phyloP scores from a whole-genome alignment of 2,797 vertebrate species.

The Coilia nasus region DNA sequence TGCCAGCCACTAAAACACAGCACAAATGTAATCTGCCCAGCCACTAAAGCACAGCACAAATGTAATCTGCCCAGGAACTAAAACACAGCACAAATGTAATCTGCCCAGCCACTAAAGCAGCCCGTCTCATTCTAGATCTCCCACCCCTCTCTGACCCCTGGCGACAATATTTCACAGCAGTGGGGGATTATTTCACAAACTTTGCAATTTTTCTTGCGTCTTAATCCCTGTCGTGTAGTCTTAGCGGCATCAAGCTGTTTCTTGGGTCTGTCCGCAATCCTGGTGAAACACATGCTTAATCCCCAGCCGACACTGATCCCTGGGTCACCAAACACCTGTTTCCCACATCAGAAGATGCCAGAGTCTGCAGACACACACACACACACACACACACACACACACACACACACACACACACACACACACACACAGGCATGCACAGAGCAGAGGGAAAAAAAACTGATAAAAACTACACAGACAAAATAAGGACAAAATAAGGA shows the following conservation, averaged over 20 bases:
- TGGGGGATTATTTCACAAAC: constrained; percentile 66
- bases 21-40: too few species aligned
- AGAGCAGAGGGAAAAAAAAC: too few species aligned
- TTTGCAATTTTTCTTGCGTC: constrained; percentile 67
- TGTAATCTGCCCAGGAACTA: background rate
- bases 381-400: constrained; percentile 1
- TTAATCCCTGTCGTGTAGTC: constrained; percentile 75
- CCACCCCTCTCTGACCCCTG: background rate
- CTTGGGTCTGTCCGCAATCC: constrained; percentile 64
- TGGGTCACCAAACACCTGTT: constrained; percentile 69
- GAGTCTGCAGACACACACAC: background rate
- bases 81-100: background rate
- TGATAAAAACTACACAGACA: background rate
- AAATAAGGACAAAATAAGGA: constrained; percentile 33
- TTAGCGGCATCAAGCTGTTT: constrained; percentile 59
- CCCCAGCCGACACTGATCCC: constrained; percentile 71
- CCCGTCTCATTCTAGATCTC: background rate
- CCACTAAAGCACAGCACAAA: too few species aligned
- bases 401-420: constrained; percentile 12
- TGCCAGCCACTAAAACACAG: too few species aligned
- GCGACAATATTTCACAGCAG: constrained; percentile 14
- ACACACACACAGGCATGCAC: background rate
- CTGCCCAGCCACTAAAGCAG: background rate
- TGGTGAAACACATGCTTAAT: constrained; percentile 68
- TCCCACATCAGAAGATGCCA: constrained; percentile 44